These are phyloP conservation scores for Brachionus manjavacas DNA, from an alignment of 1,140 invertebrate species.

Conservation along the genomic window DNA sequence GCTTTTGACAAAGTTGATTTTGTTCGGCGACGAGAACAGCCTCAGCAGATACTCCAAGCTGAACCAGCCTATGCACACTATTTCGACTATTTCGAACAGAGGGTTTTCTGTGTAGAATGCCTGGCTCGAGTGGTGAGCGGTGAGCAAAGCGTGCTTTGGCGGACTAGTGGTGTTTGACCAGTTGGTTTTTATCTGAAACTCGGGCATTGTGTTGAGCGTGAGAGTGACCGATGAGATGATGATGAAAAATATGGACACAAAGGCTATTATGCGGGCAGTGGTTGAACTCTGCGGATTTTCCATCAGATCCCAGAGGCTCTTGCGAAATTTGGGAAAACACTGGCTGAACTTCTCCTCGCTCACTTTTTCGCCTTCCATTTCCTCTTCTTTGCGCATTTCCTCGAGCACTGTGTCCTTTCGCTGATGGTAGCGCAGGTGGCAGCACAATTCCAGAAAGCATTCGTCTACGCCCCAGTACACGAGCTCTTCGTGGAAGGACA, in stretches of 20 bases:
- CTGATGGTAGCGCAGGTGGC: constrained; percentile 97
- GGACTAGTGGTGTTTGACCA: not conserved
- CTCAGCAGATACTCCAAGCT: constrained; percentile 93
- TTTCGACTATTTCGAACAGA: constrained; percentile 57
- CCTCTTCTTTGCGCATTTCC: constrained; percentile 49
- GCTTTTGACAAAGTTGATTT: constrained; percentile 91
- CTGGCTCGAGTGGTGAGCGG: not conserved
- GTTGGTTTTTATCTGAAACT: constrained; percentile 29
- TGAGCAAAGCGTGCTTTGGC: too few species aligned
- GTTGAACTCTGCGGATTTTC: constrained; percentile 99
- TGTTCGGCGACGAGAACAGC: constrained; percentile 83
- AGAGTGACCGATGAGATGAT: constrained; percentile 96
- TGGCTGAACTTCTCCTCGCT: constrained; percentile 77
- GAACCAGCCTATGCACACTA: constrained; percentile 68
- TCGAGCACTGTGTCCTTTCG: constrained; percentile 79
- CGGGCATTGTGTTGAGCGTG: constrained; percentile 62
- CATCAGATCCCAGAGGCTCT: constrained; percentile 96
- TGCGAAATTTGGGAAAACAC: constrained; percentile 66
- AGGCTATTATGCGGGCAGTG: constrained; percentile 92
- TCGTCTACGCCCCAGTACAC: constrained; percentile 98
- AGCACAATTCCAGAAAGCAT: constrained; percentile 95
- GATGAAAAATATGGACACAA: constrained; percentile 98
- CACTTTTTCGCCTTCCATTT: constrained; percentile 60
- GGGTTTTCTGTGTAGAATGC: not conserved
- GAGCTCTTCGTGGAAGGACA: constrained; percentile 95